Base-by-base conservation (phyloP, 2,113 vertebrate species). In the Macquaria australasica region DNA sequence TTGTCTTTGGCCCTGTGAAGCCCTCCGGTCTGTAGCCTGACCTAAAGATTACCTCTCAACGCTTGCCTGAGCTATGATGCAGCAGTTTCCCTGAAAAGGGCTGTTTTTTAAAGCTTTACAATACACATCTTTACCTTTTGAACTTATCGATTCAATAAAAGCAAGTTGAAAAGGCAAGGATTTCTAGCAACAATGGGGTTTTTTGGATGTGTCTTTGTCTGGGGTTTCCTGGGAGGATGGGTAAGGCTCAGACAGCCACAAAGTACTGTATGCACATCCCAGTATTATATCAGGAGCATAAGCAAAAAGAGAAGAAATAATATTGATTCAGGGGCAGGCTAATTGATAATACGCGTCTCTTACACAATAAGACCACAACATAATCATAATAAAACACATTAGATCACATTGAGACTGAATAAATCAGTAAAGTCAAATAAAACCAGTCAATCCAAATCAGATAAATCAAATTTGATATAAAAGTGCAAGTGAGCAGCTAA, bases 1-100 rank as follows among this genome's bases (percentile, higher is more conserved):
- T 87, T 81, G 73, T 81, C 73, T 85, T 28, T 58, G 71, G 77
- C 86, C 81, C 59, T 41, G 59, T 80, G 69, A 62, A 79, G 55
- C 80, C 73, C 58, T 71, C 16, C 9, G 10, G 71, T 72, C 88
- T 79, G 31, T 43, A 67, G 55, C 71, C 68, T 53, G 67, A 77
- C 82, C 39, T 50, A 6, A 80, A 79, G 48, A 89, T 66, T 66
- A 56, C 48, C 69, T 81, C 41, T 73, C 68, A 69, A 43, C 72
- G 62, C 45, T 50, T 3, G 12, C 51, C 31, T 50, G 31, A 51
- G 67, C 45, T 58, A 5, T 63, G 55, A 73, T 66, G 59, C 68
- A 69, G 71, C 83, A 69, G 53, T 68, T 71, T 62, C 11, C 5
- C 45, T 11, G 23, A 1, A 60, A 60, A 55, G 34, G 20, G 4